Conservation (phyloP, 1,140 invertebrate species). For the Cyphomyrmex costatus region DNA sequence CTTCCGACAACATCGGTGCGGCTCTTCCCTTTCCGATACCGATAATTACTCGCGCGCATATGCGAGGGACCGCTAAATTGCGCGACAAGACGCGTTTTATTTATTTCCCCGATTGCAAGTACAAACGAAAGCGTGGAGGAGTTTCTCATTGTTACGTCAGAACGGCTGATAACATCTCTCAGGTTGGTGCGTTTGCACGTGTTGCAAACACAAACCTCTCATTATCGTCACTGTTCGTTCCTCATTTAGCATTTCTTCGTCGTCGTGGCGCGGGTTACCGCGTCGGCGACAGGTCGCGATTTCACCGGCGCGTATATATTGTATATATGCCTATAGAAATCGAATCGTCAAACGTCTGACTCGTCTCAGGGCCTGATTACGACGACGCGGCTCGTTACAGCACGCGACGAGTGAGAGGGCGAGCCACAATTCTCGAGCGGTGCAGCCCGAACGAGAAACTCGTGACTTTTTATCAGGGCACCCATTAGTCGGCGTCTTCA, state of each 20-base stretch:
- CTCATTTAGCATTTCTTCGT: conserved; percentile 76
- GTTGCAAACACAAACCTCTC: conserved; percentile 80
- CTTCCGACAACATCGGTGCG: background rate
- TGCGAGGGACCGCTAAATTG: conserved; percentile 27
- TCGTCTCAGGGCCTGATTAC: conserved; percentile 42
- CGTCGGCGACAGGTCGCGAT: conserved; percentile 62
- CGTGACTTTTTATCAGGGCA: background rate
- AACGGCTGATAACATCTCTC: conserved; percentile 80
- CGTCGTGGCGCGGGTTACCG: conserved; percentile 7
- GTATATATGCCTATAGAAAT: conserved; percentile 63
- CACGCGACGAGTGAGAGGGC: background rate
- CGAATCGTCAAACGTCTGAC: conserved; percentile 54
- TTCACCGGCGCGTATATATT: conserved; percentile 63
- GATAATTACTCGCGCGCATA: conserved; percentile 27
- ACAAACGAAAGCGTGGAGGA: conserved; percentile 83
- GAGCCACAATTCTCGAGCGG: background rate
- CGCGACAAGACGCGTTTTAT: conserved; percentile 68
- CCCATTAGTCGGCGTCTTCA: background rate
- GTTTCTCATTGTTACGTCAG: conserved; percentile 86
- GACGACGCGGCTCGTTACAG: conserved; percentile 48
- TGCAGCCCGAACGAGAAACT: conserved; percentile 1
- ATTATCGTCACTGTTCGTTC: conserved; percentile 78
- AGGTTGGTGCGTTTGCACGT: conserved; percentile 78
- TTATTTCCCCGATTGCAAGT: conserved; percentile 77
- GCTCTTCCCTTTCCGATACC: conserved; percentile 1